Base-by-base conservation (phyloP, 2,888 invertebrate genomes). In the Pherbina coryleti region DNA sequence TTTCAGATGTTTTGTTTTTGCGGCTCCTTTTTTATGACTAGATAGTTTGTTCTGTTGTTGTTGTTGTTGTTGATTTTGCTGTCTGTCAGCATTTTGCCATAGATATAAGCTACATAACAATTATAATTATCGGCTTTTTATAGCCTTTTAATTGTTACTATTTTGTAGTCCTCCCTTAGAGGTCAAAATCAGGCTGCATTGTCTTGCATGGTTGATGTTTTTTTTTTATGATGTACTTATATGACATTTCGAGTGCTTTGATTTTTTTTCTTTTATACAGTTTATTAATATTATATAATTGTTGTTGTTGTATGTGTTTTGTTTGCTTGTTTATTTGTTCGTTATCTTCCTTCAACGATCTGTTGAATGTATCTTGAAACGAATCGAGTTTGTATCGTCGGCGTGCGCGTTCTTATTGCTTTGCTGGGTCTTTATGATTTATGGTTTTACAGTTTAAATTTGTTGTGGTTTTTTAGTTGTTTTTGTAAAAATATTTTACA, bases 171-270 rank as follows among this genome's bases (percentile, higher is more conserved):
- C 37, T 60, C 31, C 34, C 37, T 60, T 60, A 60, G 53, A 51
- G 69, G 44, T 67, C 49, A 51, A 69, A 79, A 51, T 67, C 34
- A 11, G 9, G 14, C 2, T 22, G 53, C 55, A 28, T 55, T 22
- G n/a, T 44, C 25, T n/a, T 25, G 17, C 17, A 57, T 44, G 34
- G 66, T 64, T 75, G 74, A 64, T 64, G 66, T 53, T 75, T 75
- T 75, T 75, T 53, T 75, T 75, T 75, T 75, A 75, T 66, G 74
- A 60, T 17, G 60, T 62, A 62, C 25, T 73, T 73, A 17, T 44
- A 25, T 22, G 34, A 9, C 28, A 60, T 60, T 1, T 28, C 14
- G 11, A 60, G 14, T 11, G 60, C 60, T 31, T 28, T 44, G 14
- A 11, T 4, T 8, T 25, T 66, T 44, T 11, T 31, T 31, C 9